Evolutionary conservation across 2,113 vertebrate genomes (phyloP), one percentile per base, ranked within the genome.

Genomic region (Oreocharis arfaki): DNA sequence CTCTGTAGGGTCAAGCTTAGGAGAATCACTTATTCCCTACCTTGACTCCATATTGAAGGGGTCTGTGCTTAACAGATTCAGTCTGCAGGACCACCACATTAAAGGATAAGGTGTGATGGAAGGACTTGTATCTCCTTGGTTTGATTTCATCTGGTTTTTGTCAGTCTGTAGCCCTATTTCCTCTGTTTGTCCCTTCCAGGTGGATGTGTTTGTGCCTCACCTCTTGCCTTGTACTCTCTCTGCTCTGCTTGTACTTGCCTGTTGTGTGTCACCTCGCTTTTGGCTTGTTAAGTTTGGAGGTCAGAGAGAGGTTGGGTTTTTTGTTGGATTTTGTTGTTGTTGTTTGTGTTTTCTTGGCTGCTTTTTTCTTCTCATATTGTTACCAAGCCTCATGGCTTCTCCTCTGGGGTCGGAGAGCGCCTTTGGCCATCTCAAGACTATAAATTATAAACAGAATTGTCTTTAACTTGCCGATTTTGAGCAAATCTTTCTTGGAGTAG

Each of bases 401-500:
- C 49, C 63, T 76, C 37, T 46, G 30, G 76, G 50, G 13, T 55
- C 27, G 55, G 32, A 63, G 50, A 81, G 41, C 11, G 56, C 74
- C 46, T 76, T 94, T 89, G 84, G 77, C 89, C 49, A 61, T 91
- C 37, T 30, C 23, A 27, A 4, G 52, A 33, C 64, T 85, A 9
- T 64, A 96, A 91, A 90, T 86, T 74, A 70, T 46, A 27, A 86
- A 20, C 56, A 74, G 81, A 93, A 84, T 74, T 81, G 64, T 80
- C 68, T 92, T 84, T 32, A 75, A 84, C 79, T 84, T 78, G 60
- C 44, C 78, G 68, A 84, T 93, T 92, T 84, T 90, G 85, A 95
- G 85, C 71, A 93, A 21, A 60, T 95, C 73, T 89, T 52, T 71
- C 49, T 82, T 71, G 65, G 88, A 80, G 61, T 52, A 93, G 39